Percentiles rank a stretch among this genome's conserved stretches.
phyloP scores from a whole-genome alignment of 2,113 vertebrate genomes.

The Jacana jacana region DNA sequence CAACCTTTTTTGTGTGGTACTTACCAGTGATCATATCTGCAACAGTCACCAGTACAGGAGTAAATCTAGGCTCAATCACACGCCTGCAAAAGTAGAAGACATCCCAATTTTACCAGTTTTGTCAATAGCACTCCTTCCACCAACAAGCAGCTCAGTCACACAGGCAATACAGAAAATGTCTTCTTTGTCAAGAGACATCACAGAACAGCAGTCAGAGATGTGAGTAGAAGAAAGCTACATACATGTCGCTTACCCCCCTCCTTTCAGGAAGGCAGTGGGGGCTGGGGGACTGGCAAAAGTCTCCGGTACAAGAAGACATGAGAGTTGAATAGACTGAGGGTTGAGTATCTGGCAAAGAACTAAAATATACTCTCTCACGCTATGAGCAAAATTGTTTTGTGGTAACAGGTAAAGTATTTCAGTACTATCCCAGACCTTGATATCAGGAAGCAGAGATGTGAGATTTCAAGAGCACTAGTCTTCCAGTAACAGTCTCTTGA shows the following conservation, averaged over 20 bases:
- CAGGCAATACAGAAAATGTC: neutral
- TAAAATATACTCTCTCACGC: neutral
- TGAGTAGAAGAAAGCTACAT: neutral
- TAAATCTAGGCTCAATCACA: conserved; percentile 87
- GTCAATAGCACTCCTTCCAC: neutral
- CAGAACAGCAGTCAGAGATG: neutral
- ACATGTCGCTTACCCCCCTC: neutral
- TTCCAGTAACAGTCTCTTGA: fast-evolving
- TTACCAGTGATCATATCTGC: conserved; percentile 89
- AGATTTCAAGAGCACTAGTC: neutral
- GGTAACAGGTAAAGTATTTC: neutral
- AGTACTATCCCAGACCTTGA: neutral
- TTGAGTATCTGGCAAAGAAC: neutral
- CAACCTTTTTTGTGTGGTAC: conserved; percentile 7
- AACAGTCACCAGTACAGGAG: conserved; percentile 81
- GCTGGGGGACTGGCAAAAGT: neutral
- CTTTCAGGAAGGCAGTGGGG: neutral
- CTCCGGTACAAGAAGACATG: neutral
- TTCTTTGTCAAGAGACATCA: neutral
- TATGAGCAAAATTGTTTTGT: neutral
- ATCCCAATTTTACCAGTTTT: neutral
- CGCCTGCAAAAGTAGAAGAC: conserved; percentile 76
- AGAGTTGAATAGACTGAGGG: neutral
- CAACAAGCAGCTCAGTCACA: neutral
- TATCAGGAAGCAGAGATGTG: neutral